phyloP scores from a whole-genome alignment of 2,888 invertebrate species.

The Acanthosoma haemorrhoidale region DNA sequence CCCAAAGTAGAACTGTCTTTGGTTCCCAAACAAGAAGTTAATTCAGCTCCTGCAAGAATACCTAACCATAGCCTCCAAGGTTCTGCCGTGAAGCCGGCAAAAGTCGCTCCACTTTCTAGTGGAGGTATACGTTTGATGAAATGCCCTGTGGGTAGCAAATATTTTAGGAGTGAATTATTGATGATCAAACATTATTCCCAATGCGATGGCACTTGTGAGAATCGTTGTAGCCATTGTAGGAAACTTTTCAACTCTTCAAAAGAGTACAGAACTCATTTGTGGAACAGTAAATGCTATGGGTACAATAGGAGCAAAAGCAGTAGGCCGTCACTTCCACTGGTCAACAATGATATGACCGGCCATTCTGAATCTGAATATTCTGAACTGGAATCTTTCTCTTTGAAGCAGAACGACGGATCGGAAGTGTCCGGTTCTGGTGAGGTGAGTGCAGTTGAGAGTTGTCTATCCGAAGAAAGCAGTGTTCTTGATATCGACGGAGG shows the following conservation, averaged over 20 bases:
- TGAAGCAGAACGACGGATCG: not conserved
- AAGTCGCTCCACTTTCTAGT: not conserved
- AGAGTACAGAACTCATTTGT: slow-evolving; percentile 17
- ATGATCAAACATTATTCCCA: slow-evolving; percentile 36
- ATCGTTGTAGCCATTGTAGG: slow-evolving; percentile 23
- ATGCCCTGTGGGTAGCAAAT: slow-evolving; percentile 35
- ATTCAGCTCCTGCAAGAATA: not conserved
- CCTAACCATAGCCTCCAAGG: not conserved
- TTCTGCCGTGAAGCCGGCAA: not conserved
- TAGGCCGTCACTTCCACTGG: not conserved
- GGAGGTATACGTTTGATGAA: slow-evolving; percentile 21
- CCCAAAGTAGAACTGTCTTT: not conserved
- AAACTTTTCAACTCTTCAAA: slow-evolving; percentile 15
- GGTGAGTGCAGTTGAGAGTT: not conserved
- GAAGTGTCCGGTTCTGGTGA: not conserved
- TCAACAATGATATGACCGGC: too few relatives aligned
- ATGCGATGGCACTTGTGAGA: slow-evolving; percentile 34
- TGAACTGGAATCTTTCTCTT: not conserved
- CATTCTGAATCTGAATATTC: not conserved
- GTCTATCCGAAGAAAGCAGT: not conserved
- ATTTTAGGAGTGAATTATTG: slow-evolving; percentile 32
- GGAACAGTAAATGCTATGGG: slow-evolving; percentile 11
- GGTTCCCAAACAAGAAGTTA: not conserved
- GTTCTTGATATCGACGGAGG: not conserved
- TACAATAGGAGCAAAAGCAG: not conserved